Evolutionary conservation across 2,797 vertebrate genomes (phyloP).

Genomic region (Brachyalestes nurse): DNA sequence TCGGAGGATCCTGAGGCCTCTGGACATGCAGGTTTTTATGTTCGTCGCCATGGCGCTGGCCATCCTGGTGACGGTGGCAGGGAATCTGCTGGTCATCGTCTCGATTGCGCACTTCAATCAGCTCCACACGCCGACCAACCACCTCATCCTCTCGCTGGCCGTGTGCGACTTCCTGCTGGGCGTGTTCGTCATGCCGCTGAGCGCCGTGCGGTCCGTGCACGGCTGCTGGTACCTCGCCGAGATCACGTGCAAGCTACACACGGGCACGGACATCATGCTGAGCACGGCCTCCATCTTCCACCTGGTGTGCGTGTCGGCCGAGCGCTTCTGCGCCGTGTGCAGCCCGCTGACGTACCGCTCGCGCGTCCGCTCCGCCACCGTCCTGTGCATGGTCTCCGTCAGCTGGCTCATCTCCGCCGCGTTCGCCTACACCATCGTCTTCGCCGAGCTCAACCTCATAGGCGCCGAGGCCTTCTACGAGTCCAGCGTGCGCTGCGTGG

Average conservation of each 20-base stretch:
- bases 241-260: slow-evolving; percentile 68
- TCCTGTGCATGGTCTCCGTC: slow-evolving; percentile 45
- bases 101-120: slow-evolving; percentile 72
- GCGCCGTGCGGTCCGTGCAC: slow-evolving; percentile 62
- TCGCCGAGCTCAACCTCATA: slow-evolving; percentile 41
- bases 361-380: slow-evolving; percentile 20
- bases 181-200: slow-evolving; percentile 69
- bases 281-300: slow-evolving; percentile 74
- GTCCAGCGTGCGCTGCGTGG: slow-evolving; percentile 35
- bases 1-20: slow-evolving; percentile 14
- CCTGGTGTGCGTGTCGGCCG: slow-evolving; percentile 73
- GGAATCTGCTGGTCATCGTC: slow-evolving; percentile 73
- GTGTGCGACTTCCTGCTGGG: slow-evolving; percentile 70
- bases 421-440: slow-evolving; percentile 34
- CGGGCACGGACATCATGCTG: slow-evolving; percentile 71
- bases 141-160: slow-evolving; percentile 70
- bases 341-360: slow-evolving; percentile 48
- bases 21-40: slow-evolving; percentile 31
- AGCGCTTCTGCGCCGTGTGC: slow-evolving; percentile 67
- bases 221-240: slow-evolving; percentile 75
- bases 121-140: slow-evolving; percentile 73
- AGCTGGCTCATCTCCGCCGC: slow-evolving; percentile 50
- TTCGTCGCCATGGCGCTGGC: slow-evolving; percentile 35
- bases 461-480: slow-evolving; percentile 43
- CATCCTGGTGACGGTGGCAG: slow-evolving; percentile 56